Conservation (phyloP, 2,888 invertebrate genomes). For the Eupithecia insigniata region DNA sequence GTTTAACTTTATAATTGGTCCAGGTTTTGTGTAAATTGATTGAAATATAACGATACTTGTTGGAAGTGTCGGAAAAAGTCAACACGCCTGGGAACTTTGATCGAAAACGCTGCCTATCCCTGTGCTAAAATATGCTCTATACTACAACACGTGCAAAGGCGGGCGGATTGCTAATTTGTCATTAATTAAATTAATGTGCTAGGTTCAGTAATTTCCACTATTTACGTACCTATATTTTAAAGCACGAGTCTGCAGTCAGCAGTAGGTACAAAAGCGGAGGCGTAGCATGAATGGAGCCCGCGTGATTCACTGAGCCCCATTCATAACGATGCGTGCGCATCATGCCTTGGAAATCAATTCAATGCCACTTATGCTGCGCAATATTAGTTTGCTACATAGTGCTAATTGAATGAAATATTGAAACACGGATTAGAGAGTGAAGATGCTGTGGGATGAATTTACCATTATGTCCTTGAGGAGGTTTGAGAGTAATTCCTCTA, state of each 20-base stretch:
- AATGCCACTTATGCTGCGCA: constrained; percentile 57
- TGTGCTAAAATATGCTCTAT: too few species aligned
- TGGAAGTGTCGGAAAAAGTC: too few species aligned
- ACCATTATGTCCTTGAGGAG: not conserved
- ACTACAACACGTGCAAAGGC: too few species aligned
- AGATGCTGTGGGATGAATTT: not conserved
- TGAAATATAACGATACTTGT: too few species aligned
- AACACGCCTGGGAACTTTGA: too few species aligned
- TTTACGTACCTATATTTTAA: not conserved
- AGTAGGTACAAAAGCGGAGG: constrained; percentile 53
- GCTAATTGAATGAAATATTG: constrained; percentile 43
- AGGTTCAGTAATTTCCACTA: too few species aligned
- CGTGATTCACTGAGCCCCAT: constrained; percentile 78
- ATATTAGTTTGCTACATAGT: constrained; percentile 43
- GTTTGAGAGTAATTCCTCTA: not conserved
- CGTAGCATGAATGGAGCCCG: constrained; percentile 70
- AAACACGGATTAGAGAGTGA: constrained; percentile 12
- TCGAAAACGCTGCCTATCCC: too few species aligned
- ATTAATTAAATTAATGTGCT: too few species aligned
- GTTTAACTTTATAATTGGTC: too few species aligned
- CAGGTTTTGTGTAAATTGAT: too few species aligned
- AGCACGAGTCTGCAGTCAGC: constrained; percentile 21
- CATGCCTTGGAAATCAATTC: constrained; percentile 58
- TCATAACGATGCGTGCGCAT: constrained; percentile 68
- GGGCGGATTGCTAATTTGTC: too few species aligned